phyloP scores from a whole-genome alignment of 2,888 invertebrate genomes.

The Eurytoma adleriae region DNA sequence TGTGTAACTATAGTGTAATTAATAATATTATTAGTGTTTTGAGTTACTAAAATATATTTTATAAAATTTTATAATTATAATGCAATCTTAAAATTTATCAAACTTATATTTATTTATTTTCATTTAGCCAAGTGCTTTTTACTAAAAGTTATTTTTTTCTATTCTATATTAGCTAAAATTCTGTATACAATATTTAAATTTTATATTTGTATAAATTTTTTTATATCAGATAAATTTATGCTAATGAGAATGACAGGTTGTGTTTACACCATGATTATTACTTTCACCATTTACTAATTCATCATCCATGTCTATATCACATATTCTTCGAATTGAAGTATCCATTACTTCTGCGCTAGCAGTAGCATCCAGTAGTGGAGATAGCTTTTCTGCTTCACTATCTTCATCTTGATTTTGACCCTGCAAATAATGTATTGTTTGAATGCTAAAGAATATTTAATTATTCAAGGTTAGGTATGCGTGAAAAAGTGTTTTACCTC shows the following conservation, averaged over 20 bases:
- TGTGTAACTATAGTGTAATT: no score
- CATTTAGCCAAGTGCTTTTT: no score
- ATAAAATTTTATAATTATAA: no score
- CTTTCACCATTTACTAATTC: constrained; percentile 71
- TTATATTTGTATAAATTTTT: no score
- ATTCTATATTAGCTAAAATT: no score
- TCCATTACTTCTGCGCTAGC: constrained; percentile 71
- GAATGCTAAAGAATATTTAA: background rate
- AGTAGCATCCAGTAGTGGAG: constrained; percentile 82
- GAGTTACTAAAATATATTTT: no score
- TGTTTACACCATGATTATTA: constrained; percentile 65
- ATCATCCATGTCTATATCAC: constrained; percentile 72
- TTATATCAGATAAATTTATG: background rate
- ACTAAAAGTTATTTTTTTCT: no score
- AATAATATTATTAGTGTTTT: no score
- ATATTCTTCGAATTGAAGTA: constrained; percentile 66
- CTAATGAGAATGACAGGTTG: constrained; percentile 70
- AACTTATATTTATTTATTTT: no score
- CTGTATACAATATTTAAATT: no score
- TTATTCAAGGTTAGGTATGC: background rate
- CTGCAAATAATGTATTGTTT: constrained; percentile 15
- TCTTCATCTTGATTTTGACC: constrained; percentile 82
- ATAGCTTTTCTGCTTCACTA: constrained; percentile 89
- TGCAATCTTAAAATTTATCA: no score
- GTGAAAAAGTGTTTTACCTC: constrained; percentile 64